These are phyloP conservation scores for Entomyzon cyanotis DNA, from an alignment of 2,113 vertebrate genomes.

Conservation along the genomic window DNA sequence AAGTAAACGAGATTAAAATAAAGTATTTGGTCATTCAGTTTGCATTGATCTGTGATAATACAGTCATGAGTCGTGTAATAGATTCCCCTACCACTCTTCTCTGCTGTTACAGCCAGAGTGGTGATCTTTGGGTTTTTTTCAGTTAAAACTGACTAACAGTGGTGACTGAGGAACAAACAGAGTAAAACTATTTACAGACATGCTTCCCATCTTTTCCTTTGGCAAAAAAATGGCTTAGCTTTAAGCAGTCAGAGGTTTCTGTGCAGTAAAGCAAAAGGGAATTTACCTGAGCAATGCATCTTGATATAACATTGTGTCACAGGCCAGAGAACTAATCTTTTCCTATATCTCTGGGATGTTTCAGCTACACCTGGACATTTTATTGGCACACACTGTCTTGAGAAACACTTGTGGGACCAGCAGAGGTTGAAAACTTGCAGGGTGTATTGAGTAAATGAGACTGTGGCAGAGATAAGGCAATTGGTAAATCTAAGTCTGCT, in stretches of 20 bases:
- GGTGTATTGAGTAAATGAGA: not conserved
- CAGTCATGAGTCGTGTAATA: not conserved
- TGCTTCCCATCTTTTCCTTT: not conserved
- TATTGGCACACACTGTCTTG: not conserved
- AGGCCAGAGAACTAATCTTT: not conserved
- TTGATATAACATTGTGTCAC: not conserved
- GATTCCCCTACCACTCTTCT: not conserved
- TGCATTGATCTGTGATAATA: not conserved
- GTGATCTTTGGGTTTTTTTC: not conserved
- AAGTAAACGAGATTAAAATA: not conserved
- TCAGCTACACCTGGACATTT: not conserved
- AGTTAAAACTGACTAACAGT: not conserved
- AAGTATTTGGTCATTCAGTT: not conserved
- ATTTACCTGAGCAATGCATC: not conserved
- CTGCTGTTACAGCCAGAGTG: fast-evolving
- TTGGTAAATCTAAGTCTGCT: not conserved
- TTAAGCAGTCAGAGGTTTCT: not conserved
- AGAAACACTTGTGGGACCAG: not conserved
- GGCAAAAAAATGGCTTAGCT: not conserved
- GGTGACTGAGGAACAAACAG: not conserved
- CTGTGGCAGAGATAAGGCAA: not conserved
- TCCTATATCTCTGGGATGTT: not conserved
- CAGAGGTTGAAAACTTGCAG: not conserved
- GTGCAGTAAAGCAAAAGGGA: not conserved
- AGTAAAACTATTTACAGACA: not conserved